Evolutionary conservation across 2,113 vertebrate species (phyloP), one percentile per base, ranked within the genome.

Genomic region (Dryoscopus gambensis): DNA sequence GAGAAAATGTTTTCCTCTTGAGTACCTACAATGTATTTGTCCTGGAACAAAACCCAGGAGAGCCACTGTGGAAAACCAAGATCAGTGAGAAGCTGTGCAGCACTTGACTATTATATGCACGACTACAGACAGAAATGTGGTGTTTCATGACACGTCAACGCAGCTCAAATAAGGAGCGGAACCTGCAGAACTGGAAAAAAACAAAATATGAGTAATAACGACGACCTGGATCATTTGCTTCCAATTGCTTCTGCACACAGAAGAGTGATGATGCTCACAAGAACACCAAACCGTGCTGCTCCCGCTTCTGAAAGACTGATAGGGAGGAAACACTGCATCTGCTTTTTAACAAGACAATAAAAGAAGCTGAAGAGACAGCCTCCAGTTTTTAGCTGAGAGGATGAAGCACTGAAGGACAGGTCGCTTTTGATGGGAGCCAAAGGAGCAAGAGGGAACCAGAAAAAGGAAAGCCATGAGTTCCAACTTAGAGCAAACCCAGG

Each of bases 191-290:
- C 77, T 81, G 71, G 88, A 96, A 95, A 95, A 91, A 84, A 80
- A 27, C 47, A 85, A 86, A 90, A 91, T 60, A 90, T 71, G 73
- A 95, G 65, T 79, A 97, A 97, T 91, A 96, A 96, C 40, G 23
- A 94, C 57, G 18, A 78, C 89, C 77, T 57, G 89, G 93, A 77
- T 96, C 90, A 96, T 87, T 96, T 96, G 76, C 81, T 89, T 84
- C 84, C 95, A 95, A 94, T 96, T 95, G 78, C 82, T 97, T 95
- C 80, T 96, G 86, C 46, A 95, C 91, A 97, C 89, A 64, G 70
- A 85, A 93, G 69, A 90, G 62, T 76, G 96, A 96, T 75, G 76
- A 89, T 3, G 15, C 82, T 96, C 76, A 63, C 47, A n/a, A n/a
- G 78, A 91, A 87, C 62, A 73, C 44, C 56, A 89, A 90, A 90